Conservation (phyloP, 2,113 vertebrate species). For the Riparia riparia region DNA sequence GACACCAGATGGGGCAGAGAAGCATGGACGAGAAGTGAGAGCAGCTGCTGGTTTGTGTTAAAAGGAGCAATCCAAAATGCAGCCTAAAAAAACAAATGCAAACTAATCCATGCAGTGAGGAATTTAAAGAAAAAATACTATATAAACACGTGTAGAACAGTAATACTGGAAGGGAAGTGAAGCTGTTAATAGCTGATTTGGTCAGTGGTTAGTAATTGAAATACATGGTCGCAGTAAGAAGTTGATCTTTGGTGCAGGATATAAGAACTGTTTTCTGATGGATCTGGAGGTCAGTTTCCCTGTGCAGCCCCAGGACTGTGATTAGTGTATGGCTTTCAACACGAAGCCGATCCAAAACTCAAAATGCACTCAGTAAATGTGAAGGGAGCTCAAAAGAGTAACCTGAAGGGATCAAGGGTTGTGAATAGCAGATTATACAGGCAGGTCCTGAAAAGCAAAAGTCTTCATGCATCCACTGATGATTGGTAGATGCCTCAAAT, state of each 20-base stretch:
- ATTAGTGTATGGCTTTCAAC: rapidly evolving
- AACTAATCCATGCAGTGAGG: neutral
- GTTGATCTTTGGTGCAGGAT: neutral
- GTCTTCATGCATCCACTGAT: neutral
- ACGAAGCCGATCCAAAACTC: neutral
- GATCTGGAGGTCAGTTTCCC: neutral
- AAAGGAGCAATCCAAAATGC: neutral
- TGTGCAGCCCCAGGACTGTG: neutral
- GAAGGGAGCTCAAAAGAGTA: neutral
- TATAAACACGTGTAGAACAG: neutral
- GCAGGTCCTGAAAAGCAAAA: neutral
- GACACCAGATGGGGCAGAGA: neutral
- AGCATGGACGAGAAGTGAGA: neutral
- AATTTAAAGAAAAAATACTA: rapidly evolving
- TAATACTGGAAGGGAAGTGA: neutral
- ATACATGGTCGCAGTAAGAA: neutral
- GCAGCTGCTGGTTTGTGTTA: neutral
- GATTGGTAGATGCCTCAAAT: neutral
- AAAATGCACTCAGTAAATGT: neutral
- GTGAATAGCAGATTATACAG: neutral
- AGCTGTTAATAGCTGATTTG: neutral
- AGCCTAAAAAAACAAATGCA: neutral
- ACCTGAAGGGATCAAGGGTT: rapidly evolving
- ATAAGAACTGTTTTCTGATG: neutral
- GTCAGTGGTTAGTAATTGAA: neutral